Conservation (phyloP, 2,888 invertebrate genomes). For the Melieria crassipennis region DNA sequence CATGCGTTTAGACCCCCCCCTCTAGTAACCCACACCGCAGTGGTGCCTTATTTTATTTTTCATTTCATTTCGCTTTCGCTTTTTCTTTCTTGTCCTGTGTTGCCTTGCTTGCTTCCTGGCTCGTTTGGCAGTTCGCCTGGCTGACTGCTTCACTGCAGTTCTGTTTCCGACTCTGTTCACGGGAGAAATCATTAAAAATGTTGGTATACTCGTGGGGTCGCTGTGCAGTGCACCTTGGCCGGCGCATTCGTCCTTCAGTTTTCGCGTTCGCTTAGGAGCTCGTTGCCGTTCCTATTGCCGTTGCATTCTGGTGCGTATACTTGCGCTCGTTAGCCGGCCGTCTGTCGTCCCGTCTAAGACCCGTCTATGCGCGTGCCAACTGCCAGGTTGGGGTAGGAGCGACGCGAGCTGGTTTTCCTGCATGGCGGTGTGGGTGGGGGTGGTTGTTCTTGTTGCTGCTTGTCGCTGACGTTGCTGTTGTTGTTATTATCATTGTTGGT, state of each 20-base stretch:
- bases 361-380: no score
- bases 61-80: conserved; percentile 15
- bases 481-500: conserved; percentile 29
- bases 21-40: no score
- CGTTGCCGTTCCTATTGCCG: not conserved
- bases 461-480: conserved; percentile 7
- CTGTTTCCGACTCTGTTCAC: conserved; percentile 38
- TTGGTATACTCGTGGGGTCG: conserved; percentile 49
- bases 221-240: conserved; percentile 2
- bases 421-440: not conserved
- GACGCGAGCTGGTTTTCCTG: not conserved
- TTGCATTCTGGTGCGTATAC: conserved; percentile 10
- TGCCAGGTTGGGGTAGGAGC: no score
- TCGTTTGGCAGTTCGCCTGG: no score
- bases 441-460: not conserved
- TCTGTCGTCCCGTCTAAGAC: not conserved
- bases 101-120: conserved; percentile 5
- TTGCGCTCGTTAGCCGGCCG: not conserved
- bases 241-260: conserved; percentile 11
- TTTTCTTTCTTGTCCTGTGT: conserved; percentile 22
- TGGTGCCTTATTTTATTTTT: not conserved
- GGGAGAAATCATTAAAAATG: conserved; percentile 58
- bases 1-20: no score
- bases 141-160: not conserved
- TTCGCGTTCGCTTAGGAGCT: not conserved